Evolutionary conservation across 1,140 invertebrate species (phyloP), one percentile per base, ranked within the genome.

Genomic region (Uloborus diversus): DNA sequence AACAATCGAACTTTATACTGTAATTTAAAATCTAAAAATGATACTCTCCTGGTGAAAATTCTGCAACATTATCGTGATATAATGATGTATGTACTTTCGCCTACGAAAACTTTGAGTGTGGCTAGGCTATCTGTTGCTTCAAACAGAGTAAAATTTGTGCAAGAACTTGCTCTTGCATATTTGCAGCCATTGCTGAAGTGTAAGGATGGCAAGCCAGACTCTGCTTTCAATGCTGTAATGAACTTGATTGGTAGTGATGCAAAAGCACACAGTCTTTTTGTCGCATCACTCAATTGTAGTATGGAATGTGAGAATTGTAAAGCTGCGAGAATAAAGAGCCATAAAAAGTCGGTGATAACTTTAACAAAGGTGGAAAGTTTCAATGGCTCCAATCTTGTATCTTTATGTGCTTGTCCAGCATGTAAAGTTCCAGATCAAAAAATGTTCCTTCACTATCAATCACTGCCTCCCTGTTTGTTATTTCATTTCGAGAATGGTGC

Each of bases 401-500:
- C 32, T 30, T 4, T 78, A 7, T 51, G 25, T 28, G 23, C 27
- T 5, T 78, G 73, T 20, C 37, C 56, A 33, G 3, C 14, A 3
- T 78, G 73, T 11, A 56, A 78, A 17, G 32, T 32, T 23, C 49
- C 30, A 2, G 33, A 78, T 4, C 73, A 66, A 9, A 9, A 30
- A 13, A 56, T 53, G 13, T 3, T 11, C 1, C 13, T 78, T 3
- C 11, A 27, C 4, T 78, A 37, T n/a, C 35, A 30, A 37, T 56
- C 25, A 14, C 47, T 78, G 14, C 73, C 73, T 20, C 47, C 33
- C 2, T 78, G 61, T 17, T 42, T 78, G 1, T 42, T 78, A 20
- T 78, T 78, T 32, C 73, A 78, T 20, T 78, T 78, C 57, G 73
- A 78, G 20, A 65, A 42, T 66, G 73, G 73, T 13, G 73, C 62